These are phyloP conservation scores for Drosophila nigromelanica DNA, from an alignment of 1,140 invertebrate species.

Conservation along the genomic window DNA sequence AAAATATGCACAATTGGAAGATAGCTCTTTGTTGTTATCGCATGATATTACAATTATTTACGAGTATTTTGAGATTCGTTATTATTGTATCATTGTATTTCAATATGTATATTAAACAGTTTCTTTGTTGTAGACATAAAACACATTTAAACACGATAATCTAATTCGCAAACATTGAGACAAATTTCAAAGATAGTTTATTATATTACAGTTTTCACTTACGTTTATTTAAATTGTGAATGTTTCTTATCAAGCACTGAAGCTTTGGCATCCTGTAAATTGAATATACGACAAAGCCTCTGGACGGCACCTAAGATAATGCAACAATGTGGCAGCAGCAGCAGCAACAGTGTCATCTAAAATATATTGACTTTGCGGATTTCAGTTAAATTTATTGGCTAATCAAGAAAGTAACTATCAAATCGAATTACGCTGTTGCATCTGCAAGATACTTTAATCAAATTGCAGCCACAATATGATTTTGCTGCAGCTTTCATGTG, in stretches of 20 bases:
- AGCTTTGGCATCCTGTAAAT: constrained; percentile 64
- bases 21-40: constrained; percentile 72
- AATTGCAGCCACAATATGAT: constrained; percentile 4
- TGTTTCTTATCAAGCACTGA: constrained; percentile 37
- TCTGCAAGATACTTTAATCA: constrained; percentile 11
- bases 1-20: constrained; percentile 79
- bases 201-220: constrained; percentile 28
- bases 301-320: constrained; percentile 82
- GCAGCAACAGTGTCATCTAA: neutral
- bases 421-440: constrained; percentile 37
- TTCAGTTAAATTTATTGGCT: constrained; percentile 2
- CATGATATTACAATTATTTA: constrained; percentile 37
- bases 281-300: constrained; percentile 75
- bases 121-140: constrained; percentile 44
- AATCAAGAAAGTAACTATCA: constrained; percentile 13
- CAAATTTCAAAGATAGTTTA: constrained; percentile 15
- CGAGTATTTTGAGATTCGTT: constrained; percentile 34
- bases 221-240: constrained; percentile 5
- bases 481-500: constrained; percentile 32
- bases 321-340: constrained; percentile 48
- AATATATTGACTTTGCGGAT: constrained; percentile 11
- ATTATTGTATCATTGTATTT: constrained; percentile 19
- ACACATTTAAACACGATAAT: constrained; percentile 44
- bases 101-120: constrained; percentile 14
- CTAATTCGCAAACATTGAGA: constrained; percentile 38